Percentiles rank a stretch among this genome's conserved stretches.
Conservation (phyloP, 53 echinoderm and acorn worm genomes). For the Holothuria scabra region DNA sequence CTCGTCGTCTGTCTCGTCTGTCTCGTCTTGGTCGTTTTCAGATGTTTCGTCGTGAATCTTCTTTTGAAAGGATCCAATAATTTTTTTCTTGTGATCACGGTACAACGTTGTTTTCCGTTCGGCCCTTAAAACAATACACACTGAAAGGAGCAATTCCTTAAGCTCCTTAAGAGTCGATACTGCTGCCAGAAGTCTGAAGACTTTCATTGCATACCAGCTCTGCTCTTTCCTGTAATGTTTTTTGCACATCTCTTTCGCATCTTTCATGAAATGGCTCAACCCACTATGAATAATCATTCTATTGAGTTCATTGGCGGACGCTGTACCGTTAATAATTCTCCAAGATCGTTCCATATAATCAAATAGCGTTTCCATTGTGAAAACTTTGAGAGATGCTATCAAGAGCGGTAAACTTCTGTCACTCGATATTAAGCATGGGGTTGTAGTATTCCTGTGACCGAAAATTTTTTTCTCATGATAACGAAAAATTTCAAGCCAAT, state of each 20-base stretch:
- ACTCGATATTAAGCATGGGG: slow-evolving; percentile 7
- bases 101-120: no score
- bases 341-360: not conserved
- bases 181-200: not conserved
- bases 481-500: slow-evolving; percentile 10
- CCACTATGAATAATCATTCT: not conserved
- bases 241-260: not conserved
- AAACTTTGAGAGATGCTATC: slow-evolving; percentile 11
- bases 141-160: no score
- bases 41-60: no score
- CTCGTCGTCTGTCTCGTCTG: no score
- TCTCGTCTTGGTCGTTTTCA: no score
- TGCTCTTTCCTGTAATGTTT: not conserved
- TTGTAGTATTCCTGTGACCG: slow-evolving; percentile 2
- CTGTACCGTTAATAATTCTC: not conserved
- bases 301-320: not conserved
- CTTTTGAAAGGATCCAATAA: no score
- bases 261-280: slow-evolving; percentile 22
- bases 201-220: no score
- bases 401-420: slow-evolving; percentile 3
- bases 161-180: not conserved
- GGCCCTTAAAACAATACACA: no score
- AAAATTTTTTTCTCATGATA: not conserved
- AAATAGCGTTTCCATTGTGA: not conserved
- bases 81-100: no score